These are phyloP conservation scores for Semnornis frantzii DNA, from an alignment of 2,113 vertebrate species.

Conservation along the genomic window DNA sequence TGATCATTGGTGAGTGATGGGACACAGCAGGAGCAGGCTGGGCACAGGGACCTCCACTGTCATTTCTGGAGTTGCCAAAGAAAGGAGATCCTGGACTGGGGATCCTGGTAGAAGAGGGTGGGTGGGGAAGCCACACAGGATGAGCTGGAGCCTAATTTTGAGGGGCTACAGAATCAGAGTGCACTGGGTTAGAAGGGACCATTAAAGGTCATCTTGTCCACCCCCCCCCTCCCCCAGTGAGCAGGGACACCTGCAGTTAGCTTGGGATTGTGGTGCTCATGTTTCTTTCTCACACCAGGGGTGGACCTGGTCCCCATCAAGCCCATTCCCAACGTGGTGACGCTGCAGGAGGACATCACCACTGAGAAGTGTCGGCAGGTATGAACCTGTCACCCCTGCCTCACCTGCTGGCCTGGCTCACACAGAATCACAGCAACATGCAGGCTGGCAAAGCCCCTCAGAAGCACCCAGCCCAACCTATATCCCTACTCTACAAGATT, in stretches of 20 bases:
- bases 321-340: conserved; percentile 90
- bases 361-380: conserved; percentile 94
- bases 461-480: too few relatives aligned
- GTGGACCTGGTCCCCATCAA: conserved; percentile 95
- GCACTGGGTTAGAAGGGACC: too few relatives aligned
- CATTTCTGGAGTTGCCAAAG: accelerated
- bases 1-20: conserved; percentile 89
- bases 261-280: neutral
- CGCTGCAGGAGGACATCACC: conserved; percentile 95
- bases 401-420: accelerated
- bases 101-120: accelerated
- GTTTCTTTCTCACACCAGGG: conserved; percentile 65
- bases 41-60: accelerated
- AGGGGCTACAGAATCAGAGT: too few relatives aligned
- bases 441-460: too few relatives aligned
- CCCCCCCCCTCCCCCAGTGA: too few relatives aligned
- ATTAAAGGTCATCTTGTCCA: too few relatives aligned
- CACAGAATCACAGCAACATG: too few relatives aligned
- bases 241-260: too few relatives aligned
- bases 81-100: too few relatives aligned
- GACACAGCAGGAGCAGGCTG: accelerated
- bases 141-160: too few relatives aligned
- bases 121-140: accelerated
- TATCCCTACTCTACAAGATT: too few relatives aligned
- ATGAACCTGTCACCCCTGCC: accelerated